These are phyloP conservation scores for Orchesellides sinensis DNA, from an alignment of 2,888 invertebrate genomes.

Conservation along the genomic window DNA sequence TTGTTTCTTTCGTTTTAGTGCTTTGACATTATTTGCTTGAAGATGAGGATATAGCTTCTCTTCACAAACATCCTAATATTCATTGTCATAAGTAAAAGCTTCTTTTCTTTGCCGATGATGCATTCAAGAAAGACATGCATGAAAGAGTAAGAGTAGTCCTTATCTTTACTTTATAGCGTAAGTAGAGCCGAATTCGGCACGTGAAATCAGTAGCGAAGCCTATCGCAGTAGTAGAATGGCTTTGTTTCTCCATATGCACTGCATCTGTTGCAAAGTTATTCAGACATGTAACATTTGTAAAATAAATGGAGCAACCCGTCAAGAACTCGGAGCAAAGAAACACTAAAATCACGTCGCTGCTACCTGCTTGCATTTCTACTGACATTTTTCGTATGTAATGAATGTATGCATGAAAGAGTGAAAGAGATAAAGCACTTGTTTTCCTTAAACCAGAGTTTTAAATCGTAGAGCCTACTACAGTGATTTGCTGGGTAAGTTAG, in stretches of 20 bases:
- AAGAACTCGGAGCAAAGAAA: no score
- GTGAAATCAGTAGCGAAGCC: no score
- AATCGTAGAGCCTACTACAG: not conserved
- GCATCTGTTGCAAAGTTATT: no score
- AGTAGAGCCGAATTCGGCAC: no score
- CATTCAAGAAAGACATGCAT: not conserved
- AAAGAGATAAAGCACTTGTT: not conserved
- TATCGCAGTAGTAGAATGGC: no score
- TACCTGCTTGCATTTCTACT: not conserved
- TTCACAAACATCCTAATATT: constrained; percentile 7
- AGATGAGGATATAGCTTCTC: constrained; percentile 26
- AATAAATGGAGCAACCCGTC: no score
- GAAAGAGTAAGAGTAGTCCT: no score
- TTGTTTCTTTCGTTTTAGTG: constrained; percentile 42
- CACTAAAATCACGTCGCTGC: not conserved
- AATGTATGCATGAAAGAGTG: not conserved
- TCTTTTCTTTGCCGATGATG: constrained; percentile 5
- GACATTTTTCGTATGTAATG: not conserved
- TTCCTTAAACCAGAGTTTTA: not conserved
- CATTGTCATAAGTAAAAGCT: constrained; percentile 1
- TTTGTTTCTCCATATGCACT: no score
- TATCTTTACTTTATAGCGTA: no score
- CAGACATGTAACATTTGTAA: no score
- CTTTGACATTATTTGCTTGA: constrained; percentile 47
- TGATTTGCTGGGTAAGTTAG: not conserved